Percentiles rank a stretch among this genome's conserved stretches.
phyloP scores from a whole-genome alignment of 2,888 invertebrate genomes.

The Synergus itoensis region DNA sequence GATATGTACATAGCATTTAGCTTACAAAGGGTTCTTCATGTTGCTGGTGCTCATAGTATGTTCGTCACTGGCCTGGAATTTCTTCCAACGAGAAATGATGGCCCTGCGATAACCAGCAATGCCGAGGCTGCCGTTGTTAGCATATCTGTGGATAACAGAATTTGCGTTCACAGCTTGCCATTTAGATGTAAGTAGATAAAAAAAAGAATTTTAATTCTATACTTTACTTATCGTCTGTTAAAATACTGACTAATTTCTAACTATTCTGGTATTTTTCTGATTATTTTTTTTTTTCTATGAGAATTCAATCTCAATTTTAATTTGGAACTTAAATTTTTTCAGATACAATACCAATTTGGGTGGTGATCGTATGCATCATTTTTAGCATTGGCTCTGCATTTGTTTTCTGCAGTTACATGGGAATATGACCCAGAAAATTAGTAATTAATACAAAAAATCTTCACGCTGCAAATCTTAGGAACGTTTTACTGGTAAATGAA shows the following conservation, averaged over 20 bases:
- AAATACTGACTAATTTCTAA: too few relatives aligned
- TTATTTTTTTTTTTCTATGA: background rate
- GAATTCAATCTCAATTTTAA: constrained; percentile 23
- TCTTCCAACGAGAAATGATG: constrained; percentile 86
- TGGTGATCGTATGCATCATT: constrained; percentile 87
- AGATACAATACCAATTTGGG: constrained; percentile 91
- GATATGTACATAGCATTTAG: constrained; percentile 95
- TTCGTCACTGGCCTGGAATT: constrained; percentile 98
- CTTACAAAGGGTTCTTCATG: constrained; percentile 91
- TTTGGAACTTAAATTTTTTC: constrained; percentile 67
- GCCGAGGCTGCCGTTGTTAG: constrained; percentile 94
- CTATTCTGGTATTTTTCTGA: too few relatives aligned
- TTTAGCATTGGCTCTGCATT: constrained; percentile 89
- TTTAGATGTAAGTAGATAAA: constrained; percentile 83
- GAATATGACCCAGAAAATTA: constrained; percentile 79
- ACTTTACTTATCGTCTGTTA: too few relatives aligned
- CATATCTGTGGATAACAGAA: constrained; percentile 96
- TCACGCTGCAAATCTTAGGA: background rate
- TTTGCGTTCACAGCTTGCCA: constrained; percentile 92
- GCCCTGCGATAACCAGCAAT: constrained; percentile 85
- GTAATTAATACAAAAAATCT: constrained; percentile 10
- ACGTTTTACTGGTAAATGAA: constrained; percentile 18
- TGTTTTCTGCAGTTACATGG: constrained; percentile 90
- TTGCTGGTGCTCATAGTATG: constrained; percentile 94
- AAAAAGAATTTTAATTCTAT: too few relatives aligned